Evolutionary conservation across 2,888 invertebrate species (phyloP), one percentile per base, ranked within the genome.

Genomic region (Drosophila greeni): DNA sequence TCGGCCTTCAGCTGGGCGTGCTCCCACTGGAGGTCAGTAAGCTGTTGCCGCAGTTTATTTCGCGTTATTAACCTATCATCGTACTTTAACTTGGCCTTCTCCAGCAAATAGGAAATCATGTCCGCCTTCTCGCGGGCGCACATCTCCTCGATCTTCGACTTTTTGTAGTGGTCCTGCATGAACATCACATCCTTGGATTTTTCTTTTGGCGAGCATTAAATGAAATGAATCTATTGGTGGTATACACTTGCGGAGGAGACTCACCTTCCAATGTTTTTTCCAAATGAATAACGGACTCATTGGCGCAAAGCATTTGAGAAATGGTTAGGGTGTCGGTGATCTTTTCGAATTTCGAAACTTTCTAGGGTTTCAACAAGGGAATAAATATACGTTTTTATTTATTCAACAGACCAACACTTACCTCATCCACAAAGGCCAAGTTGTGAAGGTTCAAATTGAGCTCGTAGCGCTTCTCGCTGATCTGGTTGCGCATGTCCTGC

Each of bases 101-200:
- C 2, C 16, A 64, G 45, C 20, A 20, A 20, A 7, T 29, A 43
- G 16, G 33, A 4, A 16, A 64, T 43, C 66, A 64, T 66, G 33
- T 66, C 66, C 20, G 43, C 23, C 26, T 64, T 64, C 26, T 64
- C 62, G 9, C 66, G 43, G 12, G 54, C 12, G 53, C 62, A 64
- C 1, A 66, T 66, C 33, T 64, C 55, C 55, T 64, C 66, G 26
- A 64, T 66, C 36, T 53, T 53, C 1, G 66, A 54, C 54, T 64
- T 64, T 9, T 64, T 64, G 26, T 64, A 66, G 14, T 66, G 36
- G 2, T 14, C 16, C 26, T 64, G 62, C 62, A 64, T 64, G 11
- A 54, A 43, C 20, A 20, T 5, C 14, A 64, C 66, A 23, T 66
- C 66, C 26, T 66, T 64, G 66, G 53, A 11, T 20, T 66, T 66